A percentile compares a stretch with the other conserved stretches of the same genome.
phyloP scores from a whole-genome alignment of 2,888 invertebrate species.

The Clistopyga incitator region DNA sequence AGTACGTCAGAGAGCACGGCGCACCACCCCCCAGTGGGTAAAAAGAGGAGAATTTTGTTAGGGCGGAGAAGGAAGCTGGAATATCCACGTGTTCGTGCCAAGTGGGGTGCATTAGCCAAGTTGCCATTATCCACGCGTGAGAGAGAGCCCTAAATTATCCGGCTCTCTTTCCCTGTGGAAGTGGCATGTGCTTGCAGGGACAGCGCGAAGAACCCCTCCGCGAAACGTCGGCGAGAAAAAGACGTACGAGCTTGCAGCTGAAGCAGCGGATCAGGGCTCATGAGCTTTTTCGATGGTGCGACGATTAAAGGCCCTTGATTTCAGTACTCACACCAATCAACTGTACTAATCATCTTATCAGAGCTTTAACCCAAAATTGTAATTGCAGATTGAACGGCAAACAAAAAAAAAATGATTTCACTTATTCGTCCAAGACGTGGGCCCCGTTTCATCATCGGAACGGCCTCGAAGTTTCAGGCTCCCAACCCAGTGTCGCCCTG shows the following conservation, averaged over 20 bases:
- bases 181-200: slow-evolving; percentile 57
- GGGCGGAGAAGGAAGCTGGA: slow-evolving; percentile 69
- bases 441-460: not conserved
- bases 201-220: slow-evolving; percentile 71
- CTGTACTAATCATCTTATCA: not conserved
- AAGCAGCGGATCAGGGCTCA: slow-evolving; percentile 36
- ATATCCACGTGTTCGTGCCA: slow-evolving; percentile 79
- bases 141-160: slow-evolving; percentile 83
- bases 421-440: too few relatives aligned
- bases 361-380: not conserved
- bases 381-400: not conserved
- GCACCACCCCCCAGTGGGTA: slow-evolving; percentile 31
- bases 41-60: slow-evolving; percentile 57
- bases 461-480: not conserved
- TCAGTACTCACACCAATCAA: slow-evolving; percentile 49
- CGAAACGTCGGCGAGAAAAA: slow-evolving; percentile 81
- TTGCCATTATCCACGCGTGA: slow-evolving; percentile 83
- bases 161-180: slow-evolving; percentile 67
- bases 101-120: slow-evolving; percentile 83
- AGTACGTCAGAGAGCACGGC: slow-evolving; percentile 52
- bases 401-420: not conserved
- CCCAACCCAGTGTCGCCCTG: not conserved
- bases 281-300: slow-evolving; percentile 55
- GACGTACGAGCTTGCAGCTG: slow-evolving; percentile 78
- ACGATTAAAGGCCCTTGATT: slow-evolving; percentile 68